phyloP scores from a whole-genome alignment of 2,113 vertebrate genomes.

The Plotosus lineatus region DNA sequence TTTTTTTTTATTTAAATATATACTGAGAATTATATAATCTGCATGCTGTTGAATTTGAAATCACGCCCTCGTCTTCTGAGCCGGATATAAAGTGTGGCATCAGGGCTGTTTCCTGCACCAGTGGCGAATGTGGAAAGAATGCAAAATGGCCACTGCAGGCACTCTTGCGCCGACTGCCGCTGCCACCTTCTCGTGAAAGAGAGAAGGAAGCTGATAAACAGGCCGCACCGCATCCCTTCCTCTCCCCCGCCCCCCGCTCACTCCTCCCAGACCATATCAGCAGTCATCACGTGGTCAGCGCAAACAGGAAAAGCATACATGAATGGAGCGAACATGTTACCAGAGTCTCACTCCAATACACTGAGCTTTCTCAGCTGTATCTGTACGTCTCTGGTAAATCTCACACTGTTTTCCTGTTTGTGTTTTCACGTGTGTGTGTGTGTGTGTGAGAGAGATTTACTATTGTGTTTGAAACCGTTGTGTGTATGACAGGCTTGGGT shows the following conservation, averaged over 20 bases:
- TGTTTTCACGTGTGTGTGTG: conserved; percentile 19
- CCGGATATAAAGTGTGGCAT: background rate
- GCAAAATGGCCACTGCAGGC: conserved; percentile 33
- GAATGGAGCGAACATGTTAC: conserved; percentile 13
- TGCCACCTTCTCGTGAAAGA: conserved; percentile 31
- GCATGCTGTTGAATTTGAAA: background rate
- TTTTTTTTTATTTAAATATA: background rate
- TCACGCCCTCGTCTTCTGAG: background rate
- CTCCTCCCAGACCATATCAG: conserved; percentile 22
- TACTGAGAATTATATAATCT: background rate
- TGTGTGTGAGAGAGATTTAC: background rate
- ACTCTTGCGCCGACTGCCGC: background rate
- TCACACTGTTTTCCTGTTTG: conserved; percentile 8
- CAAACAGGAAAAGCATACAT: conserved; percentile 42
- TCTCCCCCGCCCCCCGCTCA: conserved; percentile 18
- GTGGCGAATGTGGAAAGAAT: conserved; percentile 32
- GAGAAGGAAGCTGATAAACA: conserved; percentile 36
- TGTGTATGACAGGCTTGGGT: background rate
- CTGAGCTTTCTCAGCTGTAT: conserved; percentile 29
- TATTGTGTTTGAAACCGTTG: background rate
- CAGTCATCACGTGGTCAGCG: conserved; percentile 25
- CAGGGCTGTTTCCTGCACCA: background rate
- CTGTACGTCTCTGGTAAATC: conserved; percentile 8
- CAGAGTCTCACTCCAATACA: conserved; percentile 26
- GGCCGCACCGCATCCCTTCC: conserved; percentile 5